phyloP scores from a whole-genome alignment of 2,888 invertebrate species.

The Philhelius pedissequus region DNA sequence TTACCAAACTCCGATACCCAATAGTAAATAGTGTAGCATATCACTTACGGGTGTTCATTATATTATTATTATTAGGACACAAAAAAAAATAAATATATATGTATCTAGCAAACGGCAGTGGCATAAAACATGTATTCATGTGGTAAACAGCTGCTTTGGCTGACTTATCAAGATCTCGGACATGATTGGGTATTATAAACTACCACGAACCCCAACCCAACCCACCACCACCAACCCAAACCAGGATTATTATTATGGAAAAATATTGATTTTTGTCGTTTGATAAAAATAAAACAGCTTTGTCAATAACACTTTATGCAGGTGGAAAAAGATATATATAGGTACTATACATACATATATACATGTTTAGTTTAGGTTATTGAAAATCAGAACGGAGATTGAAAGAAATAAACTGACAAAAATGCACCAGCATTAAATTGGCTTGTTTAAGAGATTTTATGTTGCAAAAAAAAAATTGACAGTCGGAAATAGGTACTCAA shows the following conservation, averaged over 20 bases:
- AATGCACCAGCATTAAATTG: conserved; percentile 14
- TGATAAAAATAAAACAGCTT: conserved; percentile 30
- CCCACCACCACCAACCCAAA: not conserved
- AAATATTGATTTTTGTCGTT: conserved; percentile 56
- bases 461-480: not conserved
- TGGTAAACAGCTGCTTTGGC: conserved; percentile 49
- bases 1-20: not conserved
- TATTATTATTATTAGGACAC: not conserved
- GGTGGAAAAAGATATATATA: not conserved
- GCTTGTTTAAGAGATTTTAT: not conserved
- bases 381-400: conserved; percentile 26
- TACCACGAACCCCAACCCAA: not conserved
- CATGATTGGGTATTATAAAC: conserved; percentile 29
- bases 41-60: conserved; percentile 40
- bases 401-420: not conserved
- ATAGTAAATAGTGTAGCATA: conserved; percentile 17
- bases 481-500: not conserved
- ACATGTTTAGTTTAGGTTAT: not conserved
- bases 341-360: not conserved
- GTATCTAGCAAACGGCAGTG: not conserved
- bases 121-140: conserved; percentile 46
- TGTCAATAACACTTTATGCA: conserved; percentile 2
- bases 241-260: conserved; percentile 18
- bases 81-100: conserved; percentile 24
- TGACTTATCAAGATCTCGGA: conserved; percentile 62